Evolutionary conservation across 2,888 invertebrate genomes (phyloP), one percentile per base, ranked within the genome.

Genomic region (Osmoderma eremita): DNA sequence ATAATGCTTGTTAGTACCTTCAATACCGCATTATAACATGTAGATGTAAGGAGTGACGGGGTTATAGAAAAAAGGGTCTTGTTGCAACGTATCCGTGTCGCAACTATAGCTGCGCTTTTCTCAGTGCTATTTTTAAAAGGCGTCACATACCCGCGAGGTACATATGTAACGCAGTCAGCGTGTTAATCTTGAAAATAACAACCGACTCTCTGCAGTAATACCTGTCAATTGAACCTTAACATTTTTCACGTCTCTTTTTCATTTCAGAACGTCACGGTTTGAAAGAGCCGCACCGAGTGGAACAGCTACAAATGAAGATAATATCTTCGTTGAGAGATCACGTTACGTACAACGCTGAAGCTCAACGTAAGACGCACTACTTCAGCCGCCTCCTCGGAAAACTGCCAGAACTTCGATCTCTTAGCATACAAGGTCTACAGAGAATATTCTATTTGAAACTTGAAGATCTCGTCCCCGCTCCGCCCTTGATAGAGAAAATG

Each of bases 271-370:
- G 97, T 22, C 96, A 96, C 79, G 97, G 97, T 50, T 84, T 98
- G 73, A 91, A 92, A 78, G 96, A 97, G 78, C 94, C 95, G 0
- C 91, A 93, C 79, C 91, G 93, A 75, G 94, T 98, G 74, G 98
- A 98, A 81, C 94, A 94, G 77, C 86, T 98, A 15, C 97, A 98
- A 82, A 96, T 95, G 92, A 97, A 96, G 83, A 94, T 98, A 77
- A 95, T 98, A 76, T 93, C 94, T 70, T 95, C 97, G 68, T 86
- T 98, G 67, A 90, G 97, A 49, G 98, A 98, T 78, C 98, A 98
- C 84, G 96, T 97, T 79, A 97, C 96, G 17, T 94, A 94, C 82
- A 93, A 94, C 81, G 90, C 92, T 22, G 93, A 93, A 77, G 93
- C 93, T 24, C 93, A 94, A 79, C 88, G 92, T 76, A 95, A 95